Evolutionary conservation across 2,797 vertebrate species (phyloP), one percentile per base, ranked within the genome.

Genomic region (Glossophaga mutica): DNA sequence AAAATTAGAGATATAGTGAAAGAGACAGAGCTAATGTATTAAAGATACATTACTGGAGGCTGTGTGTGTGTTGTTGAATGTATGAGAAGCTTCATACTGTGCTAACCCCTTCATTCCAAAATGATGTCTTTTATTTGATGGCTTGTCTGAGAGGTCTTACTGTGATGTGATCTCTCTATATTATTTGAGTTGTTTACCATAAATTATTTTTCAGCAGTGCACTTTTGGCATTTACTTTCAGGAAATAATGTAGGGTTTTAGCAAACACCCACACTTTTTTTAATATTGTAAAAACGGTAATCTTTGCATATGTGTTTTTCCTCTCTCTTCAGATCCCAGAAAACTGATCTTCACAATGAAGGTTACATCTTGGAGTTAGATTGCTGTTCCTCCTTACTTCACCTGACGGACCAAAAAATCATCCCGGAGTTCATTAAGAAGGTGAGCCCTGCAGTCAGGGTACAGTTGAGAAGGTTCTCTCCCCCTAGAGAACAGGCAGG

Each of bases 401-500:
- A 99, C 87, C 98, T 99, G 98, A 98, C 99, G 95, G 99, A 99
- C 96, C 97, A 99, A 7, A 99, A 99, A 97, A 98, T 99, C 97
- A 99, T 99, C 98, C 99, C 99, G 91, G 99, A 99, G 97, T 99
- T 99, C 96, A 98, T 99, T 96, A 99, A 99, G 96, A 99, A 99
- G 99, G 99, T 99, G 98, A 98, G 99, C 97, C 4, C 34, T 34
- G 34, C 37, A 90, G 85, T 90, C 39, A 9, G 65, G 78, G 77
- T 37, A 16, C 15, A 1, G 0, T 2, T 14, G 29, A 32, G 5
- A 1, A 32, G 94, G 19, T 19, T 50, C 0, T 1, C 1, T 15
- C 10, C 1, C 83, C 37, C 2, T 10, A 59, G 57, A 21, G 42
- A 55, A 21, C 26, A 4, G 21, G 46, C 24, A 26, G 68, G 76